Evolutionary conservation across 2,113 vertebrate genomes (phyloP).

Genomic region (Odontophorus gujanensis): DNA sequence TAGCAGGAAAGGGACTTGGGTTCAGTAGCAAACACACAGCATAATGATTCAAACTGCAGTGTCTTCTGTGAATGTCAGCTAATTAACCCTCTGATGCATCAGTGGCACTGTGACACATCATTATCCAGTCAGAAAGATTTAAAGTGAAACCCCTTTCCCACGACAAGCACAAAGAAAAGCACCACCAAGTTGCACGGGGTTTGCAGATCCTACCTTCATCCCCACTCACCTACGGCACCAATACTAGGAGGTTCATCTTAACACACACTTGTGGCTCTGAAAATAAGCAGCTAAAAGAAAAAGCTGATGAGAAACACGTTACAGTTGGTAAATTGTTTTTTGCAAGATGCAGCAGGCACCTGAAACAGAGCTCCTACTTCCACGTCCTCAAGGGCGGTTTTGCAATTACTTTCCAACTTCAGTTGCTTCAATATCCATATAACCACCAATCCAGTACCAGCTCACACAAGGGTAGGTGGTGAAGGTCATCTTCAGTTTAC

Average conservation of each 20-base stretch:
- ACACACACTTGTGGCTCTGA: neutral
- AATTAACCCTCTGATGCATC: neutral
- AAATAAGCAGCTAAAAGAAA: neutral
- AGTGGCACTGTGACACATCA: neutral
- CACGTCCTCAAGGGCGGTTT: neutral
- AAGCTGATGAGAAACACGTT: neutral
- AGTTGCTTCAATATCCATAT: neutral
- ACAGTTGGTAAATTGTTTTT: neutral
- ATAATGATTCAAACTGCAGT: fast-evolving
- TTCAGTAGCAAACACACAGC: fast-evolving
- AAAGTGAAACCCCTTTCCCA: fast-evolving
- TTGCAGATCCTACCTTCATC: fast-evolving
- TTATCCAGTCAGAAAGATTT: fast-evolving
- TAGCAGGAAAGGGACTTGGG: neutral
- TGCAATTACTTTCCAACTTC: neutral
- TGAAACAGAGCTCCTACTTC: neutral
- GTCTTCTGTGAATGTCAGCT: neutral
- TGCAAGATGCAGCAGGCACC: neutral
- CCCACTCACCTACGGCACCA: too few relatives aligned
- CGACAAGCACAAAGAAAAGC: fast-evolving
- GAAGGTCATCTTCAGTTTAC: neutral
- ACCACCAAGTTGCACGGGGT: fast-evolving
- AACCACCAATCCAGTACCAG: fast-evolving
- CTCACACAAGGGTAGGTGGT: neutral
- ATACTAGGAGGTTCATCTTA: neutral